Evolutionary conservation across 2,888 invertebrate species (phyloP).

Genomic region (Rhogogaster chlorosoma): DNA sequence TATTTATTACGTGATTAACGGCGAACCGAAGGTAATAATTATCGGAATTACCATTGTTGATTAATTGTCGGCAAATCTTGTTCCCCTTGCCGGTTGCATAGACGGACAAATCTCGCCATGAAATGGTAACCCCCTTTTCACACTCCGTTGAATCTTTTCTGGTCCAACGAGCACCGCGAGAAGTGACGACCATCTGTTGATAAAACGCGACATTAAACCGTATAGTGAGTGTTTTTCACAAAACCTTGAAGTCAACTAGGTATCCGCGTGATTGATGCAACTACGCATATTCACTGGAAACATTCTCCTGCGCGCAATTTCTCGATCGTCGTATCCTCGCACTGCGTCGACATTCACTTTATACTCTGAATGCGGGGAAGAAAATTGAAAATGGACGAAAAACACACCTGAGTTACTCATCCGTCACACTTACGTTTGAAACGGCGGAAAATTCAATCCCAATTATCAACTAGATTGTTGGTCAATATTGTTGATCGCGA

Average conservation of each 20-base stretch:
- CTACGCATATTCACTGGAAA: neutral
- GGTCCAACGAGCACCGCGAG: neutral
- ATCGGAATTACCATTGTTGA: conserved; percentile 84
- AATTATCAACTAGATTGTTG: neutral
- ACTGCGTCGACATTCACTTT: neutral
- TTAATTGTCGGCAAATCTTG: conserved; percentile 84
- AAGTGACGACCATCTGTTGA: conserved; percentile 24
- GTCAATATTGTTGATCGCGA: neutral
- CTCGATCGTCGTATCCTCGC: neutral
- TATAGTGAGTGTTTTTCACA: neutral
- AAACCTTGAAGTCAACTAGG: neutral
- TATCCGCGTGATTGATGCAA: neutral
- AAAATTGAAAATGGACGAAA: no score
- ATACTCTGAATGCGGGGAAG: neutral
- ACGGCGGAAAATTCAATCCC: neutral
- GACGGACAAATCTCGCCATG: conserved; percentile 89
- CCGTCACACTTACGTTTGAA: neutral
- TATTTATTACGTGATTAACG: no score
- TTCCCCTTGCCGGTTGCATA: conserved; percentile 80
- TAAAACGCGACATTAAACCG: neutral
- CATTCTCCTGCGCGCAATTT: neutral
- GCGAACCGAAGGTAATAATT: no score
- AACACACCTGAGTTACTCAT: neutral
- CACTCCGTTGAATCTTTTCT: conserved; percentile 23
- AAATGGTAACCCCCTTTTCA: conserved; percentile 85